A percentile compares a stretch with the other conserved stretches of the same genome.
Evolutionary conservation across 2,888 invertebrate genomes (phyloP).

Genomic region (Serripes groenlandicus): DNA sequence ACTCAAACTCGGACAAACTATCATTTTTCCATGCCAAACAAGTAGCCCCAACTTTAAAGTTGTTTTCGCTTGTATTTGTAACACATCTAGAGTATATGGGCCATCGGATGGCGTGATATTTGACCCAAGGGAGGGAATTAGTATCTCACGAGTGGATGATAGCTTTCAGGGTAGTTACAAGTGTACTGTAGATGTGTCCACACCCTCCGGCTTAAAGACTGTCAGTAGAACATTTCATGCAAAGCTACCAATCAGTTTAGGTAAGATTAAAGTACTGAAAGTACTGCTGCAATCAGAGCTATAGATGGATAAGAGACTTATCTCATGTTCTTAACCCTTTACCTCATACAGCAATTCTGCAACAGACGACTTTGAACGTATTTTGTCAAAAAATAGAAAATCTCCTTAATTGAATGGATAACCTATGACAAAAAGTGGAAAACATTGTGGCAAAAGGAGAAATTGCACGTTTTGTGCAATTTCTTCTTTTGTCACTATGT

Average conservation of each 20-base stretch:
- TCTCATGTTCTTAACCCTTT: too few species aligned
- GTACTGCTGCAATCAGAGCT: too few species aligned
- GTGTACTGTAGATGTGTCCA: constrained; percentile 49
- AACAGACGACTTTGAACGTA: too few species aligned
- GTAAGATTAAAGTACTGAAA: too few species aligned
- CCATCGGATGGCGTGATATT: constrained; percentile 61
- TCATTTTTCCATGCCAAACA: constrained; percentile 68
- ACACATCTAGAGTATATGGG: neutral
- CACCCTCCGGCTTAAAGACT: neutral
- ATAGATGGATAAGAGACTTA: too few species aligned
- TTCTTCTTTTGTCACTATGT: too few species aligned
- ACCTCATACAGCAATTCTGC: too few species aligned
- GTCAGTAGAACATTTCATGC: constrained; percentile 5
- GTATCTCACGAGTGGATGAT: constrained; percentile 62
- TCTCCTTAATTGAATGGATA: too few species aligned
- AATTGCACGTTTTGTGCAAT: too few species aligned
- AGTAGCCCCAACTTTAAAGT: constrained; percentile 70
- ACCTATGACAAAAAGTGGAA: too few species aligned
- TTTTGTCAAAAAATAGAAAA: too few species aligned
- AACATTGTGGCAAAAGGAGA: too few species aligned
- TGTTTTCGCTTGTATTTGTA: constrained; percentile 8
- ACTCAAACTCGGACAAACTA: constrained; percentile 37
- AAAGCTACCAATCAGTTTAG: neutral
- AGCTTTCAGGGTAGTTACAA: constrained; percentile 66
- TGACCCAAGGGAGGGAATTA: constrained; percentile 67